phyloP scores from a whole-genome alignment of 2,888 invertebrate species.

The Phalera bucephala region DNA sequence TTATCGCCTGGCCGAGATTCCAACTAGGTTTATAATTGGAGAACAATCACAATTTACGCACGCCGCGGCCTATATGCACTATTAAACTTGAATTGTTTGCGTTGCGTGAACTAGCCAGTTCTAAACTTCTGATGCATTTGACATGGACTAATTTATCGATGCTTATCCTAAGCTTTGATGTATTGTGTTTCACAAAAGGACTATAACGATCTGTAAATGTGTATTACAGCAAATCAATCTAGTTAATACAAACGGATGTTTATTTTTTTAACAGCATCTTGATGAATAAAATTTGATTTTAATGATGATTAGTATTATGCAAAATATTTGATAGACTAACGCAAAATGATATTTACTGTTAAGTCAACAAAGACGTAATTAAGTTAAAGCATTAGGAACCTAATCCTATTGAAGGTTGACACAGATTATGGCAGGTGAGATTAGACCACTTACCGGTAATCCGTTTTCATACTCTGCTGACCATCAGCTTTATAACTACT shows the following conservation, averaged over 20 bases:
- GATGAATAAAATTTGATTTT: background rate
- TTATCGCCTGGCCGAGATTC: slow-evolving; percentile 62
- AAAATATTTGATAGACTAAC: background rate
- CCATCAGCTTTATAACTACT: too few relatives aligned
- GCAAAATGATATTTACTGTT: background rate
- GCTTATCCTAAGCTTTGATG: slow-evolving; percentile 10
- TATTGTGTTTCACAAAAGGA: slow-evolving; percentile 3
- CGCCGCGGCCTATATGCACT: slow-evolving; percentile 43
- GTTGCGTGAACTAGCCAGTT: slow-evolving; percentile 10
- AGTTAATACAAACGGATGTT: background rate
- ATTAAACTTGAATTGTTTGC: slow-evolving; percentile 32
- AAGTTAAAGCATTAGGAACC: slow-evolving; percentile 1
- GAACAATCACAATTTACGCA: slow-evolving; percentile 52
- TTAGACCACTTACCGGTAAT: background rate
- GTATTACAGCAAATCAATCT: background rate
- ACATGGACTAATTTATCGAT: slow-evolving; percentile 23
- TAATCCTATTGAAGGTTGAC: background rate
- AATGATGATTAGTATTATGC: background rate
- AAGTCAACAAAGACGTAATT: background rate
- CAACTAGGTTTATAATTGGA: slow-evolving; percentile 48
- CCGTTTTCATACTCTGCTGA: background rate
- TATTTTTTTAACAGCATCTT: background rate
- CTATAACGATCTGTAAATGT: background rate
- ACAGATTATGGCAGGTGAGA: background rate
- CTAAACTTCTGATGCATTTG: slow-evolving; percentile 19